A percentile compares a stretch with the other conserved stretches of the same genome.
Conservation (phyloP, 2,113 vertebrate species). For the Poeciliopsis retropinna region DNA sequence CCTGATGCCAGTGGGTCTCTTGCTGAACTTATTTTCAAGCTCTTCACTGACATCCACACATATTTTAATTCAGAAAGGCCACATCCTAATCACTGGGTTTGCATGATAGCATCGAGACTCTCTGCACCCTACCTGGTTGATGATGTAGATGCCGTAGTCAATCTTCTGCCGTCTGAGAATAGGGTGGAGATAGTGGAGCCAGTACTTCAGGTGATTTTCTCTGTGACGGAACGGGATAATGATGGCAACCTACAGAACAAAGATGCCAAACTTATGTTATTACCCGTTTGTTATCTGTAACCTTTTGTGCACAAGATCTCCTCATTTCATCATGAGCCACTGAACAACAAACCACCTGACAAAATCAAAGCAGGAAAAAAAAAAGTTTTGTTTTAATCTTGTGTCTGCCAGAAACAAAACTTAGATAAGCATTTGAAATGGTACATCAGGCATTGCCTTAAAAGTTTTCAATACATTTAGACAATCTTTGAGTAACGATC, state of each 20-base stretch:
- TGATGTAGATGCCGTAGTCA: slow-evolving; percentile 95
- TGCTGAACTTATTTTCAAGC: background rate
- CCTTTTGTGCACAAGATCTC: background rate
- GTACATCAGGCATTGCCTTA: background rate
- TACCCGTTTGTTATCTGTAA: background rate
- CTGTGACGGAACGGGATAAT: slow-evolving; percentile 98
- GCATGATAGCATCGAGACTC: background rate
- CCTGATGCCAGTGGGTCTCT: background rate
- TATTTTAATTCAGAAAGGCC: background rate
- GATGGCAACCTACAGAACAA: slow-evolving; percentile 85
- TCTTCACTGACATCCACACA: background rate
- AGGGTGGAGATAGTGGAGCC: slow-evolving; percentile 98
- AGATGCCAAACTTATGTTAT: background rate
- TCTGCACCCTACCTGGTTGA: slow-evolving; percentile 89
- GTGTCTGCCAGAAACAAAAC: background rate
- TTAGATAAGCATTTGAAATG: background rate
- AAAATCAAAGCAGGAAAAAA: background rate
- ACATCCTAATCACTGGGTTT: background rate
- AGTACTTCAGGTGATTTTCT: slow-evolving; percentile 97
- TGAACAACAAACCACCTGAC: background rate
- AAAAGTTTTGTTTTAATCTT: background rate
- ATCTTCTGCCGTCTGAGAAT: slow-evolving; percentile 95
- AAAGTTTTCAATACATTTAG: background rate
- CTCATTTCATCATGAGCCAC: background rate
- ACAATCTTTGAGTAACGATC: too few relatives aligned